Base-by-base conservation (phyloP, 2,113 vertebrate species). In the Podarcis muralis region DNA sequence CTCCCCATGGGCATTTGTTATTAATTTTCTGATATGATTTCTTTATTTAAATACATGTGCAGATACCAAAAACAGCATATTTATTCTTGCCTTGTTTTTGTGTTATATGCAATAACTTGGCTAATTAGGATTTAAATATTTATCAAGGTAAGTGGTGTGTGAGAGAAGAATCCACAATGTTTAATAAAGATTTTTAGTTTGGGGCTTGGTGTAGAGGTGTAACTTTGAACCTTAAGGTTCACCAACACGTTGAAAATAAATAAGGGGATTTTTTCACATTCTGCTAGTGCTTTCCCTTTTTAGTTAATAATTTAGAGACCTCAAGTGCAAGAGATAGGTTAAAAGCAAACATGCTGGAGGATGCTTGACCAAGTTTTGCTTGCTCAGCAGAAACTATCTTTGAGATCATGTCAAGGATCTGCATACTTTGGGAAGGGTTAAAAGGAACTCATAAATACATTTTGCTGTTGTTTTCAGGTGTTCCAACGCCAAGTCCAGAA, bases 401-500 rank as follows among this genome's bases (percentile, higher is more conserved):
- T 30, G 78, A 69, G 59, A 76, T 25, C 1, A 66, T 89, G 77
- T 83, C 59, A 83, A 90, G 79, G 7, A 43, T 53, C 37, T 87
- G 77, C 6, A 81, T 35, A 13, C 84, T 90, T 92, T 89, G 91
- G 30, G 9, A 71, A 82, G 15, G 80, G 90, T 40, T 71, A 68
- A 53, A 69, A 15, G 18, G 13, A 87, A 12, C 23, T 20, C 48
- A 72, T 62, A 43, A 43, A 82, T 88, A 69, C 40, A 35, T 57
- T 53, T 88, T 68, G 27, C 53, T 94, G 66, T 94, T 3, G 93
- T 95, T 94, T 81, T 66, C 88, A 99, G 99, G 99, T 93, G 98
- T 99, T 92, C 98, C 99, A 90, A 99, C 98, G 59, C 99, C 99
- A 88, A 99, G 98, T 87, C 98, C 98, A 90, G 99, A 99, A 96